These are phyloP conservation scores for Andrena cerasifolii DNA, from an alignment of 1,140 invertebrate genomes.

Conservation along the genomic window DNA sequence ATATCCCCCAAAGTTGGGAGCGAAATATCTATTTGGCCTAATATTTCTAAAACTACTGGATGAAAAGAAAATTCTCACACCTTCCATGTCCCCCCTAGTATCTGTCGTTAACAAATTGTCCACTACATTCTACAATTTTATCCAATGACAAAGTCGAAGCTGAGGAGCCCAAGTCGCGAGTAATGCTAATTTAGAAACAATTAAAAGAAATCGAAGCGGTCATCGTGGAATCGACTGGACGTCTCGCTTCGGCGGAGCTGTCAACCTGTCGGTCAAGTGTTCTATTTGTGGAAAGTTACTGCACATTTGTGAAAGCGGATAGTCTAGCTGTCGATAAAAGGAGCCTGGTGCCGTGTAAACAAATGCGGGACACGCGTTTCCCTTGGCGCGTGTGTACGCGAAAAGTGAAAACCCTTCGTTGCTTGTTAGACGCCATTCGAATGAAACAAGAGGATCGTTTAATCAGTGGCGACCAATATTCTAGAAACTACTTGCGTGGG, in stretches of 20 bases:
- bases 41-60: no score
- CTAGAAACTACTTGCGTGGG: background rate
- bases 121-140: no score
- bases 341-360: slow-evolving; percentile 23
- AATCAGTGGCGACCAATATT: background rate
- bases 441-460: background rate
- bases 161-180: no score
- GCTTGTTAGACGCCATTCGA: background rate
- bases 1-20: no score
- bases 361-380: slow-evolving; percentile 17
- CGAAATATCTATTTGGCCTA: no score
- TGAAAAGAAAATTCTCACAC: no score
- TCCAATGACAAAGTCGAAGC: no score
- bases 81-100: no score
- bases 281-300: slow-evolving; percentile 52
- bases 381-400: background rate
- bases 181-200: no score
- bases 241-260: background rate
- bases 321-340: slow-evolving; percentile 37
- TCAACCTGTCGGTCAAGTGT: slow-evolving; percentile 31
- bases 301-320: slow-evolving; percentile 44
- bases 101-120: no score
- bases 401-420: background rate
- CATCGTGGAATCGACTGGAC: background rate
- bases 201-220: background rate